Conservation (phyloP, 2,113 vertebrate genomes). For the Neodontobutis hainanensis region DNA sequence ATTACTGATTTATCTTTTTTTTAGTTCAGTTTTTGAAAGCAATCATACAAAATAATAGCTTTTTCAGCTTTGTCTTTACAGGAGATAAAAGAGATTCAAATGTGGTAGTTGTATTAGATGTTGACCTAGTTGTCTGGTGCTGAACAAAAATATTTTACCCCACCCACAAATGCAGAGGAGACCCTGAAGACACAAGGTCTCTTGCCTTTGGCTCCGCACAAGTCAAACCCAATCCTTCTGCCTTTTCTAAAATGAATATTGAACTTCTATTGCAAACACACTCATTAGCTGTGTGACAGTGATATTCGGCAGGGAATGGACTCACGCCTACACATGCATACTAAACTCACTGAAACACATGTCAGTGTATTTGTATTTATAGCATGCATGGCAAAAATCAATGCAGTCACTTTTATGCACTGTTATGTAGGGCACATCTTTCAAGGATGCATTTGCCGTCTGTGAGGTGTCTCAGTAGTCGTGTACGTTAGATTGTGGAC, state of each 20-base stretch:
- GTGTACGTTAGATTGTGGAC: background rate
- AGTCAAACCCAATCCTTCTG: conserved; percentile 28
- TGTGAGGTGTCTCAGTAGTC: background rate
- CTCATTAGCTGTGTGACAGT: background rate
- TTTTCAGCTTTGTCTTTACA: conserved; percentile 19
- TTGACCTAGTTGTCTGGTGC: conserved; percentile 34
- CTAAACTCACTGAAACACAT: background rate
- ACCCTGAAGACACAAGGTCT: conserved; percentile 13
- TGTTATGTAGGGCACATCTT: conserved; percentile 10
- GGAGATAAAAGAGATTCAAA: conserved; percentile 37
- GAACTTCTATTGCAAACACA: conserved; percentile 1
- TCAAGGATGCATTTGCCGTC: conserved; percentile 26
- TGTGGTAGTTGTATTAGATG: conserved; percentile 22
- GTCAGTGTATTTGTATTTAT: conserved; percentile 15
- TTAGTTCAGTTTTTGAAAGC: background rate
- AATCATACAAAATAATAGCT: background rate
- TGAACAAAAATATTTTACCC: conserved; percentile 12
- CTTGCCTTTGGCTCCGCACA: conserved; percentile 17
- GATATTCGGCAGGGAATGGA: conserved; percentile 2
- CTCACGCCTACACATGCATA: conserved; percentile 15
- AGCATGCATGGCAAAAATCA: conserved; percentile 33
- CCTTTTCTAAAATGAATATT: conserved; percentile 31
- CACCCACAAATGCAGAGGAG: conserved; percentile 13
- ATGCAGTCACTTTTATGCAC: conserved; percentile 28
- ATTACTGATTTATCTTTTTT: conserved; percentile 23